Evolutionary conservation across 2,113 vertebrate species (phyloP), one percentile per base, ranked within the genome.

Genomic region (Siniperca chuatsi): DNA sequence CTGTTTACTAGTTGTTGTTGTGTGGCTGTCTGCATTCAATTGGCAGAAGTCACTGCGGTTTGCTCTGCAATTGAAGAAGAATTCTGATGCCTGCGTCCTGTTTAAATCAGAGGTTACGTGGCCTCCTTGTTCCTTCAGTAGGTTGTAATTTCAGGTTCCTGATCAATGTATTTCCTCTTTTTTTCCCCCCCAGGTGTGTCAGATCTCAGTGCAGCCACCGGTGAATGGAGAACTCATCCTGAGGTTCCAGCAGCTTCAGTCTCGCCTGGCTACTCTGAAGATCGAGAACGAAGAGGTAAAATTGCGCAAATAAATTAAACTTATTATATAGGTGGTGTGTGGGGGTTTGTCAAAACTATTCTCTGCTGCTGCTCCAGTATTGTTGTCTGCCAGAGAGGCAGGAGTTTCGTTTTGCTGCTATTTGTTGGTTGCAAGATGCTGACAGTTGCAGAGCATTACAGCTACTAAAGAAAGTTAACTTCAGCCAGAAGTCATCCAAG

Each of bases 201-300:
- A 99, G 92, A 96, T 99, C 86, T 97, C 97, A 15, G 97, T 97
- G 75, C 98, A 99, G 92, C 98, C 98, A 48, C 96, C 98, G 0
- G 96, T 99, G 66, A 98, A 98, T 37, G 97, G 97, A 0, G 98
- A 99, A 79, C 97, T 99, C 69, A 96, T 99, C 94, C 94, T 99
- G 61, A 95, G 98, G 60, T 98, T 98, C 92, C 98, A 99, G 89
- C 98, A 99, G 79, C 96, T 99, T 16, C 98, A 99, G 94, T 99
- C 98, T 18, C 97, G 98, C 25, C 92, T 99, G 72, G 93, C 98
- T 64, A 99, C 97, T 0, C 96, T 99, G 80, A 99, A 98, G 93
- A 99, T 99, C 0, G 98, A 99, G 94, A 99, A 97, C 0, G 98
- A 99, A 86, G 98, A 99, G 98, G 98, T 99, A 92, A 96, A 93